Evolutionary conservation across 1,140 invertebrate genomes (phyloP).

Genomic region (Platorchestia sp.): DNA sequence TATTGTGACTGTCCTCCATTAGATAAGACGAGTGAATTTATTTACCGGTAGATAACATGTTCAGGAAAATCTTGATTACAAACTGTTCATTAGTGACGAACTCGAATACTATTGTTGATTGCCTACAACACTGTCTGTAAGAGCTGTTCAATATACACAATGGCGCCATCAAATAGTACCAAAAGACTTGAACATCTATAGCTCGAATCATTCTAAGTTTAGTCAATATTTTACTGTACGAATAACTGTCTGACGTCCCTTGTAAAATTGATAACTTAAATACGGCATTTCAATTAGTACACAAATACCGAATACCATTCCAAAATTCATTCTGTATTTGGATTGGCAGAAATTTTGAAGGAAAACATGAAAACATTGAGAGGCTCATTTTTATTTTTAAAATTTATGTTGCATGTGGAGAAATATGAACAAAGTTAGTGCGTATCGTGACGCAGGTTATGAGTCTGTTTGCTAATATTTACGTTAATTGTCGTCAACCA

Average conservation of each 20-base stretch:
- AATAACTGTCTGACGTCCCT: not conserved
- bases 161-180: not conserved
- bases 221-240: not conserved
- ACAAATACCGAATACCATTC: not conserved
- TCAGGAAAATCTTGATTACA: not conserved
- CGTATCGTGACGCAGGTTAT: not conserved
- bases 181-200: not conserved
- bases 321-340: not conserved
- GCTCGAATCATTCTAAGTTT: not conserved
- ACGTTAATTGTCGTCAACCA: not conserved
- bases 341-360: not conserved
- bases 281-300: not conserved
- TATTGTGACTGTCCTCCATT: not conserved
- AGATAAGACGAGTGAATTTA: not conserved
- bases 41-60: not conserved
- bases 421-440: not conserved
- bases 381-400: not conserved
- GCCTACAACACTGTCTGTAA: not conserved
- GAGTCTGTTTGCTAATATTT: not conserved
- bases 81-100: not conserved
- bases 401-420: not conserved
- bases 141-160: not conserved
- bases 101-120: not conserved
- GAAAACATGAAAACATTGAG: not conserved
- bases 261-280: not conserved